Base-by-base conservation (phyloP, 2,797 vertebrate species). In the Pseudotriccus pelzelni region DNA sequence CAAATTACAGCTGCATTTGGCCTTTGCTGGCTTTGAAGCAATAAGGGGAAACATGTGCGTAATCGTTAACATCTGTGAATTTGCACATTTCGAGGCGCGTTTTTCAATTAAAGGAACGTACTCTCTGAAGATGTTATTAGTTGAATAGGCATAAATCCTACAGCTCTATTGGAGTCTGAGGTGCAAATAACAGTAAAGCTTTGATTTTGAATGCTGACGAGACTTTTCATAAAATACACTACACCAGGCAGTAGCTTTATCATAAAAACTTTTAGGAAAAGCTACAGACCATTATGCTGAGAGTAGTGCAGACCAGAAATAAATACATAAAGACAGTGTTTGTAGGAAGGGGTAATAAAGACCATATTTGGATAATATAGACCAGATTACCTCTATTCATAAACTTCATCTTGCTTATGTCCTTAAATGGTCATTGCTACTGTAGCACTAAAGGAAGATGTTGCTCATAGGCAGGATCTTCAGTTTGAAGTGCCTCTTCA, bases 61-160 rank as follows among this genome's bases (percentile, higher is more conserved):
- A 94, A 95, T 91, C 63, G 81, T 67, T 91, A 91, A 92, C 92
- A 96, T 91, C 87, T 93, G 94, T 46, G 84, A 95, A 90, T 86
- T 90, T 86, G 50, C 63, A 85, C 87, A 88, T 86, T 94, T 94
- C 0, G 1, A 87, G 62, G 69, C 1, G 0, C 1, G 0, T 66
- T 94, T 83, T 85, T 50, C 85, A 93, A 89, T 80, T 64, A 58
- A 79, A 67, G 0, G 2, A 90, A 93, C 32, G 7, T 78, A 76
- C 8, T 80, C 28, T 70, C 84, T 84, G 79, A 86, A 91, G 47
- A 78, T 62, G 23, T 59, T 66, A 58, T 72, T 64, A 70, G 50
- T 91, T 41, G 49, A 43, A 27, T 41, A 80, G 53, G n/a, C 66
- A 81, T 72, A 95, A 94, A 85, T 94, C 72, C 89, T 75, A 66